A percentile compares a stretch with the other conserved stretches of the same genome.
Conservation (phyloP, 1,140 invertebrate genomes). For the Drosophila mayri region DNA sequence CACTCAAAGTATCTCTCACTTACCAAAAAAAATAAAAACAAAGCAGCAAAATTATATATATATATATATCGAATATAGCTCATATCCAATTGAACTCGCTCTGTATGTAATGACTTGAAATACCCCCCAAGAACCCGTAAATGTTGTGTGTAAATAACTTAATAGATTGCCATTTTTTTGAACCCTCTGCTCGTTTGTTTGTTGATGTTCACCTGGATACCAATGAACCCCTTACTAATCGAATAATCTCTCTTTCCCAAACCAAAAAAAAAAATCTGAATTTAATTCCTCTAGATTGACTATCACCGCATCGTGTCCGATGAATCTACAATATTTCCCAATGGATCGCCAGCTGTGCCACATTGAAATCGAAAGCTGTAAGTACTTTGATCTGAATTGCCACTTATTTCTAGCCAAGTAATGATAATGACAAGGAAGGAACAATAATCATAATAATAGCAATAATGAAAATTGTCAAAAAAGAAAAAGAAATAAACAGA, state of each 20-base stretch:
- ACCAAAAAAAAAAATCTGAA: constrained; percentile 18
- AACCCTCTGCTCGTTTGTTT: constrained; percentile 61
- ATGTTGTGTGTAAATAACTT: constrained; percentile 54
- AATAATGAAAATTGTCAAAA: constrained; percentile 48
- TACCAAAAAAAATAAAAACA: constrained; percentile 42
- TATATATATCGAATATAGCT: constrained; percentile 55
- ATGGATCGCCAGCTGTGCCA: constrained; percentile 98
- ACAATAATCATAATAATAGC: constrained; percentile 26
- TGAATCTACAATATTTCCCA: constrained; percentile 98
- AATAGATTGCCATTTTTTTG: constrained; percentile 43
- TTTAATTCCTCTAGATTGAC: constrained; percentile 90
- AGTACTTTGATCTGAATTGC: constrained; percentile 87
- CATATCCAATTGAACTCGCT: constrained; percentile 84
- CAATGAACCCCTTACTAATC: constrained; percentile 51
- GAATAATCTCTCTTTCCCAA: constrained; percentile 34
- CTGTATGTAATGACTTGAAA: constrained; percentile 63
- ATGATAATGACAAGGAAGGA: constrained; percentile 16
- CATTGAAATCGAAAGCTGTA: constrained; percentile 99
- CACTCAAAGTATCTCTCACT: constrained; percentile 77
- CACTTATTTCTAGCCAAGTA: constrained; percentile 18
- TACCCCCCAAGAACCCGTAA: constrained; percentile 30
- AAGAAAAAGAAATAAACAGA: constrained; percentile 6
- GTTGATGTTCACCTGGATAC: constrained; percentile 33
- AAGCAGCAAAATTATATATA: constrained; percentile 63
- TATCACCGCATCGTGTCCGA: constrained; percentile 98